Base-by-base conservation (phyloP, 1,140 invertebrate genomes). In the Lithobius niger region DNA sequence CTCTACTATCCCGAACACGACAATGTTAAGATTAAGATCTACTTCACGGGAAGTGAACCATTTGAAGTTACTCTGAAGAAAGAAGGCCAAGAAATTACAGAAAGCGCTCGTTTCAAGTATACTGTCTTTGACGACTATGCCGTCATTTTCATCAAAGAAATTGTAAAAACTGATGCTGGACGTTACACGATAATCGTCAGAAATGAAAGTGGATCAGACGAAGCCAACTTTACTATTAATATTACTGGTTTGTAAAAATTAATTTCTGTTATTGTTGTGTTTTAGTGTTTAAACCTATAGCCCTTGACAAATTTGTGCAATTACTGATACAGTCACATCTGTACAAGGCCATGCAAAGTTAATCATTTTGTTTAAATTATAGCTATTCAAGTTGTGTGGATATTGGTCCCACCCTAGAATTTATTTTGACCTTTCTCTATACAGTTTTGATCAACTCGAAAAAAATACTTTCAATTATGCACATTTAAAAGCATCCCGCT, bases 61-160 rank as follows among this genome's bases (percentile, higher is more conserved):
- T 83, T 95, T 65, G 82, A 87, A 47, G 82, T 97, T 31, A 80
- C 77, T 2, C 73, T 98, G 22, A 82, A 76, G 48, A 88, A 85
- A 63, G 82, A 93, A 65, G 88, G 88, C n/a, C 75, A 77, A 49
- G 79, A 82, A 42, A 67, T 95, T 26, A 73, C 77, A 0, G 84
- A 93, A 62, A 83, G 84, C 1, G 70, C 75, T 0, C 84, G 90
- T 60, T 78, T 97, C 60, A 96, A 95, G 68, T 91, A 84, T 67
- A 93, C 87, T 0, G 78, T 94, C 1, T 96, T 97, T 72, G 94
- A 97, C 72, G 94, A 97, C 58, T 97, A 95, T 65, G 80, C 93
- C 19, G 88, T 94, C 24, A 84, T 98, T 49, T 91, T 90, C 62
- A 86, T 94, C 59, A 86, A 85, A 63, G 88, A 92, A 61, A 83